Evolutionary conservation across 2,797 vertebrate genomes (phyloP).

Genomic region (Myoxocephalus aenaeus): DNA sequence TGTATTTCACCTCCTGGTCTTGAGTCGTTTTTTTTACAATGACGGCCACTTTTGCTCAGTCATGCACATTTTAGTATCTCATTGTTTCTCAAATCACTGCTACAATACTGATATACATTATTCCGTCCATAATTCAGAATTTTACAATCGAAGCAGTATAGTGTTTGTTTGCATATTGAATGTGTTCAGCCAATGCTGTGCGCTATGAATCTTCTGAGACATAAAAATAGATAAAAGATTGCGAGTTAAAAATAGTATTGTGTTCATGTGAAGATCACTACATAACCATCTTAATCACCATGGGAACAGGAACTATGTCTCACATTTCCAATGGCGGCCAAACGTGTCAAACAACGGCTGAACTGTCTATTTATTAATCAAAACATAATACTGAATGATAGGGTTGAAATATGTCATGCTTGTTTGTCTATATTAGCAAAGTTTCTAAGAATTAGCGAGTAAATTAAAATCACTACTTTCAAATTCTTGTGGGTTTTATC

Average conservation of each 20-base stretch:
- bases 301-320: slow-evolving; percentile 63
- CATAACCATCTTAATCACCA: slow-evolving; percentile 50
- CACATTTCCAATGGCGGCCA: slow-evolving; percentile 15
- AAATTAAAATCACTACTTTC: not conserved
- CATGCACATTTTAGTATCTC: not conserved
- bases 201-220: not conserved
- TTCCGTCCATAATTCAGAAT: not conserved
- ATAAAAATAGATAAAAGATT: slow-evolving; percentile 34
- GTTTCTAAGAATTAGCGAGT: not conserved
- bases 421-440: not conserved
- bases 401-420: not conserved
- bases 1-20: slow-evolving; percentile 66
- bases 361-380: not conserved
- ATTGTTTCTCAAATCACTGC: not conserved
- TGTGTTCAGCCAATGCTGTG: not conserved
- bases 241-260: slow-evolving; percentile 41
- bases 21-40: slow-evolving; percentile 18
- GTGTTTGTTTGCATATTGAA: not conserved
- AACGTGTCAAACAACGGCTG: slow-evolving; percentile 4
- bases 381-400: not conserved
- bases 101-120: not conserved
- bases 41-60: not conserved
- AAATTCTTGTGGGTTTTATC: not conserved
- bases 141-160: not conserved
- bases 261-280: slow-evolving; percentile 31